A percentile compares a stretch with the other conserved stretches of the same genome.
phyloP scores from a whole-genome alignment of 1,140 invertebrate genomes.

The Trichonephila clavipes region DNA sequence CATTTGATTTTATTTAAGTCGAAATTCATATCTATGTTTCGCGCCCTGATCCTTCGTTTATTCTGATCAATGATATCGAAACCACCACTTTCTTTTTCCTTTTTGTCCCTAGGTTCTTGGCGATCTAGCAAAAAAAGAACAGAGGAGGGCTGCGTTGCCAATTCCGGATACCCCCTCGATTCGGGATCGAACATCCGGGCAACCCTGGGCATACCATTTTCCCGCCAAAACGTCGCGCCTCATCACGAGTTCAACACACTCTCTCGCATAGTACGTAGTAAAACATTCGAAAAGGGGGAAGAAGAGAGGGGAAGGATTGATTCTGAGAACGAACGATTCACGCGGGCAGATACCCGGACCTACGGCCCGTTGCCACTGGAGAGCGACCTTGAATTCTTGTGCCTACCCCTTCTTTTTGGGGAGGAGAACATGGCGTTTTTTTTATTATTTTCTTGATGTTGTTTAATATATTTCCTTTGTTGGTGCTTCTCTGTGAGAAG shows the following conservation, averaged over 20 bases:
- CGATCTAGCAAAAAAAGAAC: too few species aligned
- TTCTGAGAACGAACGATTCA: slow-evolving; percentile 20
- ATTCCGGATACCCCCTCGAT: not conserved
- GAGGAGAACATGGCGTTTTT: not conserved
- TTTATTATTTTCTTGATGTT: not conserved
- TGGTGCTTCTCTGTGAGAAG: not conserved
- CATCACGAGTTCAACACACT: slow-evolving; percentile 58
- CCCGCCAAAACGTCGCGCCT: slow-evolving; percentile 67
- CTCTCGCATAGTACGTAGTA: slow-evolving; percentile 62
- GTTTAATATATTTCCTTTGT: slow-evolving; percentile 48
- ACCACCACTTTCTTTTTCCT: too few species aligned
- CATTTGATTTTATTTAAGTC: too few species aligned
- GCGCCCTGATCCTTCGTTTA: too few species aligned
- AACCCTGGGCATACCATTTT: slow-evolving; percentile 52
- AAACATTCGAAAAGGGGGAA: slow-evolving; percentile 34
- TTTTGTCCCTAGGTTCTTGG: too few species aligned
- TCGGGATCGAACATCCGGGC: not conserved
- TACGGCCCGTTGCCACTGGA: slow-evolving; percentile 55
- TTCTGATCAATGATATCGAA: too few species aligned
- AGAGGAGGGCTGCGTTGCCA: not conserved
- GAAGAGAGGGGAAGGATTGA: not conserved
- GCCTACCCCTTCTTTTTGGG: not conserved
- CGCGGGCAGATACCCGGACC: slow-evolving; percentile 57
- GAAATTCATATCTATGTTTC: too few species aligned
- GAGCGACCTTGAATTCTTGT: slow-evolving; percentile 57